A percentile compares a stretch with the other conserved stretches of the same genome.
Evolutionary conservation across 2,113 vertebrate species (phyloP).

Genomic region (Pholis gunnellus): DNA sequence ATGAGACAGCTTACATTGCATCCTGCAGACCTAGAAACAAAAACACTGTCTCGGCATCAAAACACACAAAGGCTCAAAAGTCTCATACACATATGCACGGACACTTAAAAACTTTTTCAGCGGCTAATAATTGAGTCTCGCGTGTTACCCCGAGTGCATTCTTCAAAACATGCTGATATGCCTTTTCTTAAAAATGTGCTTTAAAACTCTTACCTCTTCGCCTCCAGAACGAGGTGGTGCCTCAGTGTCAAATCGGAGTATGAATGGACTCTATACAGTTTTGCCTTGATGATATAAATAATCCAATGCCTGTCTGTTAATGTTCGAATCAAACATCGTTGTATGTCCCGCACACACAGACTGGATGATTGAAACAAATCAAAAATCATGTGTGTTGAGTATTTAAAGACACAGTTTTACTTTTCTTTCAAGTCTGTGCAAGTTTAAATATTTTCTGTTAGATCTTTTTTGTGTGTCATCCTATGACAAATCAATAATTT

Average conservation of each 20-base stretch:
- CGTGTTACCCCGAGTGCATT: conserved; percentile 27
- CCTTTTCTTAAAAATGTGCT: conserved; percentile 60
- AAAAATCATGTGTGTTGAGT: neutral
- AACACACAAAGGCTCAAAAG: conserved; percentile 30
- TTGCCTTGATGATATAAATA: conserved; percentile 60
- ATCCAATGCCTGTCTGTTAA: conserved; percentile 63
- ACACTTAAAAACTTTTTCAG: conserved; percentile 33
- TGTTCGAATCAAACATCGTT: conserved; percentile 46
- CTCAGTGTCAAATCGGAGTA: conserved; percentile 43
- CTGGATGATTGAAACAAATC: conserved; percentile 39
- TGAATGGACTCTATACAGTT: conserved; percentile 45
- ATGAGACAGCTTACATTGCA: conserved; percentile 26
- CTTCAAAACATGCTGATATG: conserved; percentile 61
- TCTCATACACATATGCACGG: conserved; percentile 47
- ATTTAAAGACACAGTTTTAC: conserved; percentile 25
- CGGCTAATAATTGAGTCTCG: neutral
- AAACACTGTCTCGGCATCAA: conserved; percentile 10
- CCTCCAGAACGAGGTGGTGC: conserved; percentile 54
- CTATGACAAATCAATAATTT: neutral
- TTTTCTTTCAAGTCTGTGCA: conserved; percentile 30
- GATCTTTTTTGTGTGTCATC: neutral
- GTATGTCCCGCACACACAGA: conserved; percentile 43
- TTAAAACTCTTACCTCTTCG: conserved; percentile 61
- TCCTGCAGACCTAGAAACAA: conserved; percentile 28
- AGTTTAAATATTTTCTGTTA: neutral